These are phyloP conservation scores for Tichodroma muraria DNA, from an alignment of 2,113 vertebrate genomes.

Conservation along the genomic window DNA sequence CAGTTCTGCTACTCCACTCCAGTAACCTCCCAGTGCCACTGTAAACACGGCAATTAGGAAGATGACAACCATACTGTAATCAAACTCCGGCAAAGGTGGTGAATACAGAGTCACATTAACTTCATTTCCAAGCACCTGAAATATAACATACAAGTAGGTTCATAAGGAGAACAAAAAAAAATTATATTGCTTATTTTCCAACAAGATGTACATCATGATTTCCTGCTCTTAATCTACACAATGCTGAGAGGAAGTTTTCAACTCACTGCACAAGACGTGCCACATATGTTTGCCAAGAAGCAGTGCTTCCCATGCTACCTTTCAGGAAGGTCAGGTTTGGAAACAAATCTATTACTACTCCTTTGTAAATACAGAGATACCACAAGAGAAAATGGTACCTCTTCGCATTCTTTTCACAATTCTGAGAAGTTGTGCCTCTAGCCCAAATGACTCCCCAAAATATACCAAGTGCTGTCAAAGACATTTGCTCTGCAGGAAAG, in stretches of 20 bases:
- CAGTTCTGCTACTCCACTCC: constrained; percentile 88
- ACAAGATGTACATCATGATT: background rate
- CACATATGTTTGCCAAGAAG: background rate
- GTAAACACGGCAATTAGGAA: constrained; percentile 86
- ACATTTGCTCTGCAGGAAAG: background rate
- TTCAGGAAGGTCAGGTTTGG: background rate
- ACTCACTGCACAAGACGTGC: background rate
- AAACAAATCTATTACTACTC: background rate
- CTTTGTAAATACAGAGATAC: background rate
- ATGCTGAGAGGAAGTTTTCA: background rate
- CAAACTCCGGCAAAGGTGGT: constrained; percentile 73
- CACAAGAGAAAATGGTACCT: background rate
- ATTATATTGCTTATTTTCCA: background rate
- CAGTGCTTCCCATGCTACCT: background rate
- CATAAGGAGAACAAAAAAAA: background rate
- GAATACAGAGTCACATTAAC: constrained; percentile 82
- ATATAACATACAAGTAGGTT: background rate
- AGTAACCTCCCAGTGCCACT: constrained; percentile 86
- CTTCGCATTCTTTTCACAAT: background rate
- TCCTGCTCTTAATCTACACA: background rate
- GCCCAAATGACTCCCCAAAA: background rate
- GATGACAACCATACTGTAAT: constrained; percentile 85
- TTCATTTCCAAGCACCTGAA: constrained; percentile 72
- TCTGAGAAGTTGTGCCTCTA: background rate
- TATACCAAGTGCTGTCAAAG: background rate